Evolutionary conservation across 2,888 invertebrate species (phyloP).

Genomic region (Azorinus chamasolen): DNA sequence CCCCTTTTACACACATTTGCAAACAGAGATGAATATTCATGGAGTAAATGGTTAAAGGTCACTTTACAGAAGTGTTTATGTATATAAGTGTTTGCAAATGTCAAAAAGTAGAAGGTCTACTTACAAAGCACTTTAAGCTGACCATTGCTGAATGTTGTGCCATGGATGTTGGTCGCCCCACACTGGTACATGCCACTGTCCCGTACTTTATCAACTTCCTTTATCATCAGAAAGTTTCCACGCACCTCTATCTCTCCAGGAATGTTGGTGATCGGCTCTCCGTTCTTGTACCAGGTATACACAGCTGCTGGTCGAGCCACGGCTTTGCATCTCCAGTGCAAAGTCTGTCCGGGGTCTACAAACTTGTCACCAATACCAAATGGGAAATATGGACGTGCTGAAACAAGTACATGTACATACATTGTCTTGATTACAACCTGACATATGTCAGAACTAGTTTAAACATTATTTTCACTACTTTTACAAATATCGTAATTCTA

Average conservation of each 20-base stretch:
- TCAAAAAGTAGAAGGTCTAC: too few relatives aligned
- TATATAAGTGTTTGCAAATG: too few relatives aligned
- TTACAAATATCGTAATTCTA: too few relatives aligned
- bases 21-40: too few relatives aligned
- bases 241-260: conserved; percentile 52
- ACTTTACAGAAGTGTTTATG: neutral
- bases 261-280: conserved; percentile 51
- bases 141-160: conserved; percentile 94
- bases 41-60: neutral
- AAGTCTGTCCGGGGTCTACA: conserved; percentile 73
- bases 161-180: conserved; percentile 94
- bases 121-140: conserved; percentile 95
- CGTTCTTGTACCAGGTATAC: conserved; percentile 81
- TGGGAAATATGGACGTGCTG: conserved; percentile 83
- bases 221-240: conserved; percentile 73
- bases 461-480: too few relatives aligned
- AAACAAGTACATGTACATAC: too few relatives aligned
- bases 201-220: conserved; percentile 78
- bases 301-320: conserved; percentile 72
- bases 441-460: too few relatives aligned
- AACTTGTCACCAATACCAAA: conserved; percentile 78
- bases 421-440: too few relatives aligned
- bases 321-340: conserved; percentile 82
- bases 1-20: too few relatives aligned
- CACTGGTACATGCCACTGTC: conserved; percentile 99